phyloP scores from a whole-genome alignment of 2,797 vertebrate genomes.

The Danionella dracula region DNA sequence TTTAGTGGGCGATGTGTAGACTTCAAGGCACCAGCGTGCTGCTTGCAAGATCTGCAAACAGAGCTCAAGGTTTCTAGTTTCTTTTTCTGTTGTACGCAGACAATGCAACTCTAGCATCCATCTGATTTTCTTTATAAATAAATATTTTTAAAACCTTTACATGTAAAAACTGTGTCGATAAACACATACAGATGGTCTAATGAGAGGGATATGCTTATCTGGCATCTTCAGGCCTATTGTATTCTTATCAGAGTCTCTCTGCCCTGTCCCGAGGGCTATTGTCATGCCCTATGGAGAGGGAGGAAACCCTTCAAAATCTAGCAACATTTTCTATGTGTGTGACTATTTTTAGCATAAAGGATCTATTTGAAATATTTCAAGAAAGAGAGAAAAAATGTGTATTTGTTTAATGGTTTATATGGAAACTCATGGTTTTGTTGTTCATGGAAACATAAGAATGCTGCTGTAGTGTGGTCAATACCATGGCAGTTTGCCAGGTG shows the following conservation, averaged over 20 bases:
- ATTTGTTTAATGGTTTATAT: too few species aligned
- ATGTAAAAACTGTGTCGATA: slow-evolving; percentile 2
- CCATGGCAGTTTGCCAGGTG: too few species aligned
- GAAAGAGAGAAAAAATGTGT: neutral
- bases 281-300: neutral
- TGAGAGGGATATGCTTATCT: slow-evolving; percentile 39
- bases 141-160: neutral
- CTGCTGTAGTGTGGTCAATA: too few species aligned
- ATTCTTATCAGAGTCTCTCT: slow-evolving; percentile 46
- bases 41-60: slow-evolving; percentile 42
- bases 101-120: neutral
- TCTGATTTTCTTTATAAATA: neutral
- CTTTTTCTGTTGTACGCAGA: neutral
- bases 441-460: too few species aligned
- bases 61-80: neutral
- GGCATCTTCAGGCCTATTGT: slow-evolving; percentile 45
- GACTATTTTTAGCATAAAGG: neutral
- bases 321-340: slow-evolving; percentile 2
- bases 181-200: slow-evolving; percentile 31
- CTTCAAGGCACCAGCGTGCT: slow-evolving; percentile 51
- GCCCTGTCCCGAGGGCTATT: slow-evolving; percentile 42
- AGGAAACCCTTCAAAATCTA: slow-evolving; percentile 7
- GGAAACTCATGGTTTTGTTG: too few species aligned
- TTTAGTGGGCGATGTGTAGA: slow-evolving; percentile 48
- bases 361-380: neutral